Evolutionary conservation across 2,888 invertebrate genomes (phyloP).

Genomic region (Troglohyphantes excavatus): DNA sequence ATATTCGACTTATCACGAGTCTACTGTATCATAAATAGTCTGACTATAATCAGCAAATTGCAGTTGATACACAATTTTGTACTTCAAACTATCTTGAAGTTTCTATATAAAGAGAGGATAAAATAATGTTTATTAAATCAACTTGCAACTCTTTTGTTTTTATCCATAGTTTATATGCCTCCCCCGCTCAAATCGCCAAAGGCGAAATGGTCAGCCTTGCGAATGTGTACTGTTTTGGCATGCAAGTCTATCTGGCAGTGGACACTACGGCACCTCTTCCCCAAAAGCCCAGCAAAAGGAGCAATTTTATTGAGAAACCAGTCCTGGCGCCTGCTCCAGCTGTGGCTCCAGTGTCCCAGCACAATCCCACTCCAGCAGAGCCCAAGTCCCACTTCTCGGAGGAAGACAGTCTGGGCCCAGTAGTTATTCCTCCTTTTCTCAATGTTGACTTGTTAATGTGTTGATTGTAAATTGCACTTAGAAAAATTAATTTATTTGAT

Average conservation of each 20-base stretch:
- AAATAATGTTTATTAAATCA: too few relatives aligned
- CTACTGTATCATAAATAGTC: too few relatives aligned
- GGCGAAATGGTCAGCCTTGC: slow-evolving; percentile 85
- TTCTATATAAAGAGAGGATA: too few relatives aligned
- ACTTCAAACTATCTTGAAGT: too few relatives aligned
- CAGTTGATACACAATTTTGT: too few relatives aligned
- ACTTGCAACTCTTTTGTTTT: too few relatives aligned
- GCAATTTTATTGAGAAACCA: neutral
- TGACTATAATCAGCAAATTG: too few relatives aligned
- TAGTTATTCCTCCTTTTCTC: slow-evolving; percentile 40
- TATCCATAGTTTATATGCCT: slow-evolving; percentile 84
- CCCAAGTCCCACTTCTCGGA: slow-evolving; percentile 40
- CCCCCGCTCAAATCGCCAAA: slow-evolving; percentile 84
- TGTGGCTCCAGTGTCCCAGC: neutral
- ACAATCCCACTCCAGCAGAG: neutral
- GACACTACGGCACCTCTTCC: slow-evolving; percentile 86
- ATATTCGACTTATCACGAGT: too few relatives aligned
- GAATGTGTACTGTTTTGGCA: slow-evolving; percentile 85
- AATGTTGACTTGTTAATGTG: too few relatives aligned
- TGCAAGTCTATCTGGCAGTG: slow-evolving; percentile 86
- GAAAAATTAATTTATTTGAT: neutral
- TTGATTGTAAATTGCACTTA: neutral
- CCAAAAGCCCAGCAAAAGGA: slow-evolving; percentile 27
- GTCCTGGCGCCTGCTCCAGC: neutral
- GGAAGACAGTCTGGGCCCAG: slow-evolving; percentile 77